Conservation (phyloP, 2,113 vertebrate species). For the Vanacampus margaritifer region DNA sequence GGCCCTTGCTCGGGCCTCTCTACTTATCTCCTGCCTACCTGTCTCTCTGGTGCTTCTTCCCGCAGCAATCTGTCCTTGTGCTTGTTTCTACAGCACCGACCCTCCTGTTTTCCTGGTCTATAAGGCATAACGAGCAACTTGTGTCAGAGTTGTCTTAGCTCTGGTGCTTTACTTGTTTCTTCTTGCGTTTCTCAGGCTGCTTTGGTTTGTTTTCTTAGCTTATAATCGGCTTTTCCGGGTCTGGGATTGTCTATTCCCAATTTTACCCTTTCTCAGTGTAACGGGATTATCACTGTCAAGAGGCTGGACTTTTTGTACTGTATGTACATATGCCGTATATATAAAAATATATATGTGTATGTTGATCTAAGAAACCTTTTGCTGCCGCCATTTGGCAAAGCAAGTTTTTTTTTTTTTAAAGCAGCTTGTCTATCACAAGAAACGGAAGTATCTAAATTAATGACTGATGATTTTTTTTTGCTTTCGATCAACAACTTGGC, state of each 20-base stretch:
- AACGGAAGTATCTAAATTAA: slow-evolving; percentile 14
- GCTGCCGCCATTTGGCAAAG: neutral
- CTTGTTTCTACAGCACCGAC: slow-evolving; percentile 12
- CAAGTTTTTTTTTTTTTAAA: neutral
- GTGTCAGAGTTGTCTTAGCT: slow-evolving; percentile 56
- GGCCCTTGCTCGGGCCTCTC: neutral
- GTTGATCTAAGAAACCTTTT: neutral
- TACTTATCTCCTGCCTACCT: slow-evolving; percentile 5
- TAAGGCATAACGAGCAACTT: slow-evolving; percentile 45
- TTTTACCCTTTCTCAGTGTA: slow-evolving; percentile 52
- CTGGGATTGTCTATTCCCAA: slow-evolving; percentile 62
- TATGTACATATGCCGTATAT: no score
- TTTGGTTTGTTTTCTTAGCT: slow-evolving; percentile 56
- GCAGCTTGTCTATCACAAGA: slow-evolving; percentile 4
- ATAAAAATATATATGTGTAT: neutral
- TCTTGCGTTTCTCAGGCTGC: slow-evolving; percentile 35
- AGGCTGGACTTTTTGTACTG: slow-evolving; percentile 43
- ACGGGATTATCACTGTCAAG: slow-evolving; percentile 60
- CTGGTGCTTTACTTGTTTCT: slow-evolving; percentile 42
- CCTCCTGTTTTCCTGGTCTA: slow-evolving; percentile 38
- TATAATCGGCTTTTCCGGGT: slow-evolving; percentile 67
- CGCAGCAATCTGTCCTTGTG: slow-evolving; percentile 28
- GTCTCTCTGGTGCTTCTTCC: slow-evolving; percentile 20
- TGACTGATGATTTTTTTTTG: slow-evolving; percentile 13
- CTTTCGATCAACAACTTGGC: slow-evolving; percentile 44